Percentiles rank a stretch among this genome's conserved stretches.
Evolutionary conservation across 2,113 vertebrate genomes (phyloP).

Genomic region (Siniperca chuatsi): DNA sequence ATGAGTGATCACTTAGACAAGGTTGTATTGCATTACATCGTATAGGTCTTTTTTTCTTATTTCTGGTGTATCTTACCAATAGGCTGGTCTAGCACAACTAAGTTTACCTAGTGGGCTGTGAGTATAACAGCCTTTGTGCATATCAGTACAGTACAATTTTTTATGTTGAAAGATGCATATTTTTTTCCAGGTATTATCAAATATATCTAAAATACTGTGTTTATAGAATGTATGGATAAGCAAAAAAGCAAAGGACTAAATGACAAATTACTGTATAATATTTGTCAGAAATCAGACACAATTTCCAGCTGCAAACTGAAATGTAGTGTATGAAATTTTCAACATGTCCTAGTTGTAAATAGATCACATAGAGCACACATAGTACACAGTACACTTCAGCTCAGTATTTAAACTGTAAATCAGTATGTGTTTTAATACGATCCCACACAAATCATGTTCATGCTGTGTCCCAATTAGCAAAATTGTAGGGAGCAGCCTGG

Average conservation of each 20-base stretch:
- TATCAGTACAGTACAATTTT: neutral
- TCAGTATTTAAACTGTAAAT: neutral
- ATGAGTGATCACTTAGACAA: neutral
- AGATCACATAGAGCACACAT: neutral
- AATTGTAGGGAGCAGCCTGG: neutral
- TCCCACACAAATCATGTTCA: slow-evolving; percentile 1
- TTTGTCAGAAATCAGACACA: neutral
- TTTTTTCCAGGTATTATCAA: neutral
- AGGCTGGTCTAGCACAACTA: neutral
- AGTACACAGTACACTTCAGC: neutral
- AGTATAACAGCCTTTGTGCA: neutral
- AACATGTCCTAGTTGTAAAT: neutral
- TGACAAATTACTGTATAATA: neutral
- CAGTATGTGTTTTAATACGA: slow-evolving; percentile 15
- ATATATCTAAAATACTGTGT: neutral
- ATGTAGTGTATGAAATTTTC: neutral
- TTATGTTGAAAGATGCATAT: neutral
- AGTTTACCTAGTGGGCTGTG: neutral
- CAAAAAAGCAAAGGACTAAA: neutral
- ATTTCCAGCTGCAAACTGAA: neutral
- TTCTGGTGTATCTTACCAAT: neutral
- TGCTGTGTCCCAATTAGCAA: slow-evolving; percentile 10
- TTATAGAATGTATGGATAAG: neutral
- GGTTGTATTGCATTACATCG: neutral
- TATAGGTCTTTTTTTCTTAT: neutral